A percentile compares a stretch with the other conserved stretches of the same genome.
Evolutionary conservation across 35 echinoderm and acorn worm genomes (phyloP).

Genomic region (Holothuria glaberrima): DNA sequence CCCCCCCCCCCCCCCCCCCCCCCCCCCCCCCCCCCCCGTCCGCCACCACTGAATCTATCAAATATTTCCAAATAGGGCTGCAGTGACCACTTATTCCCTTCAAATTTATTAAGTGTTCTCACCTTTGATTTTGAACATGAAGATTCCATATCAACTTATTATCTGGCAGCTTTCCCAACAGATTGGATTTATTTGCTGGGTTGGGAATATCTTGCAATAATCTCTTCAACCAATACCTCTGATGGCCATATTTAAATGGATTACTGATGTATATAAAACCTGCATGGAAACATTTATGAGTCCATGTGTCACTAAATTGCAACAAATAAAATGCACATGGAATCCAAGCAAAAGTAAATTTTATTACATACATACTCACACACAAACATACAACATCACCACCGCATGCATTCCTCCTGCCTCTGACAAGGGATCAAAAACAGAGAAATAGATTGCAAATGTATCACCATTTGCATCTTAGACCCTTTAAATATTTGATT

Average conservation of each 20-base stretch:
- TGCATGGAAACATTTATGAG: constrained; percentile 25
- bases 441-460: no score
- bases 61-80: no score
- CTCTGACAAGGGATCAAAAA: background rate
- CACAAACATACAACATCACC: no score
- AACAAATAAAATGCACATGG: background rate
- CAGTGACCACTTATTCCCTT: no score
- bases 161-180: constrained; percentile 45
- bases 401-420: no score
- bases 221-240: constrained; percentile 91
- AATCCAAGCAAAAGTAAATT: background rate
- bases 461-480: no score
- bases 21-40: no score
- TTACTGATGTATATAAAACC: constrained; percentile 91
- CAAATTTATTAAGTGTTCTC: background rate
- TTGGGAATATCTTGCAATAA: constrained; percentile 79
- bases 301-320: background rate
- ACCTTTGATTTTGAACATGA: constrained; percentile 23
- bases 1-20: no score
- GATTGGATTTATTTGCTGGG: constrained; percentile 82
- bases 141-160: constrained; percentile 48
- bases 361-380: no score
- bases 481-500: background rate
- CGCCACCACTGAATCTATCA: no score
- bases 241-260: constrained; percentile 75